A percentile compares a stretch with the other conserved stretches of the same genome.
These are phyloP conservation scores for Eurytoma adleriae DNA, from an alignment of 2,888 invertebrate genomes.

Conservation along the genomic window DNA sequence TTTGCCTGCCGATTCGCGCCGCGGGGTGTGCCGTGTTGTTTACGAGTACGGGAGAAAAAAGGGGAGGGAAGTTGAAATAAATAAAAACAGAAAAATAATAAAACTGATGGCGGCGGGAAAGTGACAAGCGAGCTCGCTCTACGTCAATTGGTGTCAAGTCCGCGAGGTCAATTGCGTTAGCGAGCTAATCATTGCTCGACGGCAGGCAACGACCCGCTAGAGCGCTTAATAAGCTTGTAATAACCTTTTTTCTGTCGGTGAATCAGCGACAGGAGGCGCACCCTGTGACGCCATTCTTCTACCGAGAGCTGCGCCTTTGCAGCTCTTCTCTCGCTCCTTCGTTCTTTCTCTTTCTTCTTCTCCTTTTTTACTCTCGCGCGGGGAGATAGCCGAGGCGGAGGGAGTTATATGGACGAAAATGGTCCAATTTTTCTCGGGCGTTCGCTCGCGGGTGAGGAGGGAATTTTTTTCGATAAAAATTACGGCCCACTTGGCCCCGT, in stretches of 20 bases:
- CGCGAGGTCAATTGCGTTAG: conserved; percentile 65
- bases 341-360: conserved; percentile 8
- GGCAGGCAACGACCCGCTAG: conserved; percentile 27
- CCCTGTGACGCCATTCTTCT: conserved; percentile 7
- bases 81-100: too few relatives aligned
- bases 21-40: background rate
- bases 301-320: background rate
- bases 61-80: conserved; percentile 1
- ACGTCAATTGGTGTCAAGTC: conserved; percentile 68
- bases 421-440: too few relatives aligned
- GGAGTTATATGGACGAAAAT: background rate
- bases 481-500: too few relatives aligned
- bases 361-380: background rate
- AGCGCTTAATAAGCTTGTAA: conserved; percentile 40
- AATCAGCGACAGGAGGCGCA: conserved; percentile 4
- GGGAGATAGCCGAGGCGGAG: background rate
- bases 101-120: background rate
- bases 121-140: background rate
- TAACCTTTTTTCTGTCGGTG: conserved; percentile 28
- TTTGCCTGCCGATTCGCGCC: background rate
- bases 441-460: too few relatives aligned
- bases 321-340: background rate
- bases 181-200: conserved; percentile 36
- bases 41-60: background rate
- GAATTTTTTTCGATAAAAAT: conserved; percentile 2